Evolutionary conservation across 2,113 vertebrate species (phyloP), one percentile per base, ranked within the genome.

Genomic region (Poeciliopsis turrubarensis): DNA sequence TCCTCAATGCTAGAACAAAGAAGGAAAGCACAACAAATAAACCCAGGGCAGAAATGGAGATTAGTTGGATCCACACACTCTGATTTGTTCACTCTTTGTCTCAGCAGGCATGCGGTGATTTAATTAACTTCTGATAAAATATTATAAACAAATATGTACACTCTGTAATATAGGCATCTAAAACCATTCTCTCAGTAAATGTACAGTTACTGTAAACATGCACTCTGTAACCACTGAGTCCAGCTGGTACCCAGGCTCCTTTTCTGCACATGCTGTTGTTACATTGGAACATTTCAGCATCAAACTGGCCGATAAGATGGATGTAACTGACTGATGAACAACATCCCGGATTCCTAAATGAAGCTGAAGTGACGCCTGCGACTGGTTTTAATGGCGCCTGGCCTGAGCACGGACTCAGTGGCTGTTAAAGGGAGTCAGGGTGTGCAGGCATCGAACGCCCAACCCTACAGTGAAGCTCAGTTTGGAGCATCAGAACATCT

Each of bases 121-220:
- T 73, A 83, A 85, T 79, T 85, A 83, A 89, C 64, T 63, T 88
- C 80, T 84, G 84, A 82, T 85, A 89, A 94, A 93, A 93, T 84
- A 79, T 84, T 82, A 88, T 86, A 91, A 94, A 93, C 91, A 92
- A 82, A 90, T 91, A 91, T 90, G 68, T 88, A 91, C 88, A 94
- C 79, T 6, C 14, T 47, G 44, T 47, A 47, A 17, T 17, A 79
- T 73, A 84, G 83, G 79, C 68, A 66, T 86, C 87, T 80, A 70
- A 89, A 93, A 93, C 79, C 75, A 89, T 88, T 83, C 78, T 72
- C 69, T 87, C 77, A 63, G 63, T 92, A 87, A 90, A 86, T 86
- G 85, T 90, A 90, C 83, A 90, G 74, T 80, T 87, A 86, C 79
- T 93, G 93, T 94, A 94, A 95, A 93, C 93, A 94, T 93, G 92